Conservation (phyloP, 2,797 vertebrate species). For the Carcharodon carcharias region DNA sequence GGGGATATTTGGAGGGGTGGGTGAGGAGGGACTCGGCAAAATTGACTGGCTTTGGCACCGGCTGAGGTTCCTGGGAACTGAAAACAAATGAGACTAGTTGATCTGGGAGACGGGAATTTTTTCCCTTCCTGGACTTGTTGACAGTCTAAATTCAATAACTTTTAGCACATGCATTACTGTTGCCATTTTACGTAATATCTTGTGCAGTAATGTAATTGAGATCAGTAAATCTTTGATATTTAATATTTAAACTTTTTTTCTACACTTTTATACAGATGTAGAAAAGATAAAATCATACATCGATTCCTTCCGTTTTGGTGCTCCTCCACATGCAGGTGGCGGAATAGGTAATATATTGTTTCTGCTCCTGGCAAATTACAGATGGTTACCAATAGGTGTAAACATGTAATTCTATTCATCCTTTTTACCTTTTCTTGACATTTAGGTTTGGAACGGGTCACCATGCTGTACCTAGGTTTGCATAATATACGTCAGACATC, state of each 20-base stretch:
- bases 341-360: slow-evolving; percentile 76
- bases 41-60: background rate
- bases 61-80: background rate
- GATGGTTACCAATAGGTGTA: background rate
- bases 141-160: background rate
- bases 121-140: background rate
- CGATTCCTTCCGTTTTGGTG: slow-evolving; percentile 92
- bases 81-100: background rate
- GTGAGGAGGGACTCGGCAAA: background rate
- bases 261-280: slow-evolving; percentile 66
- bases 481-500: slow-evolving; percentile 96
- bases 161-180: background rate
- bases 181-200: background rate
- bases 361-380: background rate
- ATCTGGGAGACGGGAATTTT: background rate
- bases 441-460: slow-evolving; percentile 90
- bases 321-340: slow-evolving; percentile 90
- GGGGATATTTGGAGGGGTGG: too few relatives aligned
- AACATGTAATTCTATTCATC: background rate
- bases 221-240: background rate
- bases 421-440: slow-evolving; percentile 33
- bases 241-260: slow-evolving; percentile 36
- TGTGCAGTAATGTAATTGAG: background rate
- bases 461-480: slow-evolving; percentile 92
- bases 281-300: slow-evolving; percentile 97